Conservation (phyloP, 2,113 vertebrate genomes). For the Melanostigma gelatinosum region DNA sequence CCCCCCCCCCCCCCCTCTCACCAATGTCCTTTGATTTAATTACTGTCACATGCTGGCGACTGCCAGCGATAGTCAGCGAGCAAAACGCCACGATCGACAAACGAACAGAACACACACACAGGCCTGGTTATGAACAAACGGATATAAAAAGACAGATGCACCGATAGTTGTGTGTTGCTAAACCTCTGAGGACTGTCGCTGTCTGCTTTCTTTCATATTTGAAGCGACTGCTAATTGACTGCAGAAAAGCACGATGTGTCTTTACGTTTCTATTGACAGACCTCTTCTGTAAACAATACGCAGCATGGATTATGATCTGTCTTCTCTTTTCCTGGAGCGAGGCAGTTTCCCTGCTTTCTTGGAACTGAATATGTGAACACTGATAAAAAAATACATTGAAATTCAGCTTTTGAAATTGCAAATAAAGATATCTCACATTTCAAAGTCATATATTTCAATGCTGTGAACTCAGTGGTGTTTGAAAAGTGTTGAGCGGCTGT, state of each 20-base stretch:
- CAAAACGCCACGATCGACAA: slow-evolving; percentile 47
- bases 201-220: not conserved
- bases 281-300: not conserved
- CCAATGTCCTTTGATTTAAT: slow-evolving; percentile 86
- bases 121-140: slow-evolving; percentile 3
- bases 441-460: too few species aligned
- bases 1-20: slow-evolving; percentile 39
- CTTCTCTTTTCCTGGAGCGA: too few species aligned
- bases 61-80: slow-evolving; percentile 85
- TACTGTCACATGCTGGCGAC: slow-evolving; percentile 87
- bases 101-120: slow-evolving; percentile 8
- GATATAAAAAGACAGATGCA: slow-evolving; percentile 4
- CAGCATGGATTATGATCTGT: not conserved
- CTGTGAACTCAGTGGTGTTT: too few species aligned
- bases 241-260: not conserved
- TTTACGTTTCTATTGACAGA: not conserved
- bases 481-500: too few species aligned
- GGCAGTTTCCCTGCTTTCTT: too few species aligned
- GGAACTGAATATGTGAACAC: too few species aligned
- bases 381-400: too few species aligned
- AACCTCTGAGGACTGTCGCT: not conserved
- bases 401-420: too few species aligned
- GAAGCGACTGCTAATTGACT: not conserved
- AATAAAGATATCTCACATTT: too few species aligned
- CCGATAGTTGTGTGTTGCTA: not conserved